Conservation (phyloP, 2,888 invertebrate genomes). For the Cyclophora albipunctata region DNA sequence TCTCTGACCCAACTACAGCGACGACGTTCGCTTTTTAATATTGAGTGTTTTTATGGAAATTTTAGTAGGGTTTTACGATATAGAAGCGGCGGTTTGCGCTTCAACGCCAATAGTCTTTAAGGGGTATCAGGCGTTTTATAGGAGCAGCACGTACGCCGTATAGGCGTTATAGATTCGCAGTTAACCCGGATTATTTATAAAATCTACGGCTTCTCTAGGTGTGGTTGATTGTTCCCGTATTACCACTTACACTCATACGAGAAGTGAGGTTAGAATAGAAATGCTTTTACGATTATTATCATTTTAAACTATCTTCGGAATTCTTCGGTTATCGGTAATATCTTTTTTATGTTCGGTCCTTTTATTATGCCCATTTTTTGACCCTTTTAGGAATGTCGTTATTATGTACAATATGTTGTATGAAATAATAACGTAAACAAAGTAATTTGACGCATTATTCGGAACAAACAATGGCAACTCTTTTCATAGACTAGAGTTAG, state of each 20-base stretch:
- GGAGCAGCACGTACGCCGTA: slow-evolving; percentile 17
- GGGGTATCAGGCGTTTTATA: slow-evolving; percentile 22
- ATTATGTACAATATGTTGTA: too few relatives aligned
- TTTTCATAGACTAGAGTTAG: too few relatives aligned
- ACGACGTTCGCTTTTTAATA: slow-evolving; percentile 54
- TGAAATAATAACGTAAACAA: too few relatives aligned
- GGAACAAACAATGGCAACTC: too few relatives aligned
- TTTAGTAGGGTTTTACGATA: slow-evolving; percentile 39
- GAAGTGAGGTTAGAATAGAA: background rate
- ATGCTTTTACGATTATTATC: background rate
- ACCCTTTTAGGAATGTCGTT: too few relatives aligned
- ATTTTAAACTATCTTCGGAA: too few relatives aligned
- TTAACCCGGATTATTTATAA: slow-evolving; percentile 18
- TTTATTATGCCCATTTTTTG: too few relatives aligned
- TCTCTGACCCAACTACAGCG: slow-evolving; percentile 38
- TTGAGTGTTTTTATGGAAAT: slow-evolving; percentile 53
- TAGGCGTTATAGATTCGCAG: slow-evolving; percentile 11
- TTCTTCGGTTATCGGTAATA: too few relatives aligned
- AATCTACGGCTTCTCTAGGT: slow-evolving; percentile 6
- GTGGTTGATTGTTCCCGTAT: slow-evolving; percentile 3
- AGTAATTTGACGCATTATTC: too few relatives aligned
- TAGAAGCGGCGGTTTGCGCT: slow-evolving; percentile 29
- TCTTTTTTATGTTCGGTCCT: too few relatives aligned
- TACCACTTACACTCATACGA: background rate
- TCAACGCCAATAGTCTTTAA: slow-evolving; percentile 31